Percentiles rank a stretch among this genome's conserved stretches.
Conservation (phyloP, 2,113 vertebrate species). For the Progne subis region DNA sequence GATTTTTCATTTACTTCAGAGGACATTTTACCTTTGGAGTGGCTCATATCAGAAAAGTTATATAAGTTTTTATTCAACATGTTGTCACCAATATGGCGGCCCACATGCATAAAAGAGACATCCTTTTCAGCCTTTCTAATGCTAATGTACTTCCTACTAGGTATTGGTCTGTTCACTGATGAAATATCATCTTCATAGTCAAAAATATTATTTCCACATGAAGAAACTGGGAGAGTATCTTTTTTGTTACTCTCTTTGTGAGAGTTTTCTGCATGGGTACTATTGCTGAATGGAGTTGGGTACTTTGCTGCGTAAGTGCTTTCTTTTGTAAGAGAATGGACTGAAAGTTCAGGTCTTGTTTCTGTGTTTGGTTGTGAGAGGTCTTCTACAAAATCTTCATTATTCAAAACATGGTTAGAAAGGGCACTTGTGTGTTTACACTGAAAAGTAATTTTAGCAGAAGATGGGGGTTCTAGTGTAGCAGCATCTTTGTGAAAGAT, state of each 20-base stretch:
- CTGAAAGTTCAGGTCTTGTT: constrained; percentile 82
- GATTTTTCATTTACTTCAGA: constrained; percentile 83
- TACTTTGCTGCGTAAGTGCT: constrained; percentile 89
- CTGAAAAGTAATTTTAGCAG: constrained; percentile 88
- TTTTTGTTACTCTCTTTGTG: constrained; percentile 82
- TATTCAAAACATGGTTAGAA: constrained; percentile 83
- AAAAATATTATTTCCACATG: constrained; percentile 84
- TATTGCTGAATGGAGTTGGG: constrained; percentile 82
- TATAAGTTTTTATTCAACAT: constrained; percentile 81
- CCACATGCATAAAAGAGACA: constrained; percentile 72
- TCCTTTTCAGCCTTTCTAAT: constrained; percentile 90
- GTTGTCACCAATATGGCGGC: constrained; percentile 74
- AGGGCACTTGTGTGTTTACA: constrained; percentile 92
- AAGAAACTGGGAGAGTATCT: constrained; percentile 78
- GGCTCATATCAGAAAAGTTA: constrained; percentile 85
- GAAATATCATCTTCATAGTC: constrained; percentile 85
- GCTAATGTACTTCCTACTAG: constrained; percentile 86
- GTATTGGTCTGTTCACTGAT: constrained; percentile 83
- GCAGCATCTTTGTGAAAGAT: constrained; percentile 88
- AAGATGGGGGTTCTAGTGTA: constrained; percentile 86
- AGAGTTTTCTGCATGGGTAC: constrained; percentile 80
- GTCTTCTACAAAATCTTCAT: constrained; percentile 85
- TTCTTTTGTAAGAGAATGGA: constrained; percentile 88
- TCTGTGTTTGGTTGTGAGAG: constrained; percentile 85
- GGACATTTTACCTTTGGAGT: constrained; percentile 81